A percentile compares a stretch with the other conserved stretches of the same genome.
These are phyloP conservation scores for Zeugodacus cucurbitae DNA, from an alignment of 1,140 invertebrate genomes.

Conservation along the genomic window DNA sequence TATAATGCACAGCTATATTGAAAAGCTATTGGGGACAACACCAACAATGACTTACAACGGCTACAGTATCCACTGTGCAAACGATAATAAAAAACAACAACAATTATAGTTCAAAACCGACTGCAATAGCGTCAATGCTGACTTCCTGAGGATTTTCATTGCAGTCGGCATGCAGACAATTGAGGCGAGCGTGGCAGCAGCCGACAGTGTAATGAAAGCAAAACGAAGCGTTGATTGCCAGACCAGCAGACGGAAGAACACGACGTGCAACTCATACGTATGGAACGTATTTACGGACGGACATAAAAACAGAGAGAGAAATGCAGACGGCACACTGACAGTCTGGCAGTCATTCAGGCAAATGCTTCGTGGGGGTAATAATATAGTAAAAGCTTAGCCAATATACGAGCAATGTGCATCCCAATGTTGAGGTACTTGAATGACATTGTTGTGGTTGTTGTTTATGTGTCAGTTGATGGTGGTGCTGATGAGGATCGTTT, in stretches of 20 bases:
- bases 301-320: slow-evolving; percentile 26
- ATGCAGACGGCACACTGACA: neutral
- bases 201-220: slow-evolving; percentile 12
- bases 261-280: neutral
- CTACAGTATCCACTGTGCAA: neutral
- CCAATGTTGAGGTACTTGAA: neutral
- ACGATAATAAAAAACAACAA: neutral
- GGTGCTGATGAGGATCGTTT: neutral
- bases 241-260: neutral
- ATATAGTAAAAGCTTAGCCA: neutral
- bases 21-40: neutral
- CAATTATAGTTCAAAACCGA: neutral
- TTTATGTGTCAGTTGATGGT: neutral
- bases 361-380: slow-evolving; percentile 12
- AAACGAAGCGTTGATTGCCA: neutral
- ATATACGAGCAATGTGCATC: neutral
- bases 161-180: neutral
- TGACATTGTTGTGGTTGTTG: neutral
- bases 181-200: neutral
- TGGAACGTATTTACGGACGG: neutral
- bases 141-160: neutral
- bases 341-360: neutral
- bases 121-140: neutral
- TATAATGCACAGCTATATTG: neutral
- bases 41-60: neutral